Base-by-base conservation (phyloP, 23 tunicate species). In the Styela plicata region DNA sequence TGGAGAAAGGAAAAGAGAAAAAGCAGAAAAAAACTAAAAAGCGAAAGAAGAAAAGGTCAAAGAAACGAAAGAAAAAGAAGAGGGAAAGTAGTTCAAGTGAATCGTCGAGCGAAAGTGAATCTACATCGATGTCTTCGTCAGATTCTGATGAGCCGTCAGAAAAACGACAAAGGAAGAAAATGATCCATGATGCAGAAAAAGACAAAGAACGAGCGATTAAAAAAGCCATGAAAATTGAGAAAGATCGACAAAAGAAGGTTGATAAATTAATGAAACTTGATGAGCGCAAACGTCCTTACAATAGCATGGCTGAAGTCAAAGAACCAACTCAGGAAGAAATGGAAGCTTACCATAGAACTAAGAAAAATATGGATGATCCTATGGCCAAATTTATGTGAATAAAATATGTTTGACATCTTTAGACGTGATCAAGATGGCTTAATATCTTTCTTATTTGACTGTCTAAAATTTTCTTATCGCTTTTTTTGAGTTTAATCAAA, bases 261-360 rank as follows among this genome's bases (percentile, higher is more conserved):
- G 84, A 94, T 28, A 63, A 82, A 70, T 17, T 84, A 26, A 31
- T 88, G 82, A 36, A 57, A 37, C 32, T 88, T 75, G 98, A 94
- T 65, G 98, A 94, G 81, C 73, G 98, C 18, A 82, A 88, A 61
- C 87, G 98, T 17, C 94, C 94, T 18, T 94, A 94, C 78, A 94
- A 94, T 81, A 85, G 90, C 70, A 94, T 88, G 94, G 36, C 36
- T 7, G 94, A 82, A 17, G 83, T 88, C 1, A 37, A 34, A 22
- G 94, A 94, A 73, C 98, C 98, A 20, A 83, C 98, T 35, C 64
- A 89, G 24, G 98, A 86, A 53, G 98, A 94, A 74, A 85, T 94
- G 91, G 98, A 94, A 63, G 98, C 98, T 61, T 92, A 83, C 68
- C 82, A 88, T 70, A 53, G 79, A 34, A 89, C 63, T 52, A 83